Base-by-base conservation (phyloP, 2,113 vertebrate species). In the Heliornis fulica region DNA sequence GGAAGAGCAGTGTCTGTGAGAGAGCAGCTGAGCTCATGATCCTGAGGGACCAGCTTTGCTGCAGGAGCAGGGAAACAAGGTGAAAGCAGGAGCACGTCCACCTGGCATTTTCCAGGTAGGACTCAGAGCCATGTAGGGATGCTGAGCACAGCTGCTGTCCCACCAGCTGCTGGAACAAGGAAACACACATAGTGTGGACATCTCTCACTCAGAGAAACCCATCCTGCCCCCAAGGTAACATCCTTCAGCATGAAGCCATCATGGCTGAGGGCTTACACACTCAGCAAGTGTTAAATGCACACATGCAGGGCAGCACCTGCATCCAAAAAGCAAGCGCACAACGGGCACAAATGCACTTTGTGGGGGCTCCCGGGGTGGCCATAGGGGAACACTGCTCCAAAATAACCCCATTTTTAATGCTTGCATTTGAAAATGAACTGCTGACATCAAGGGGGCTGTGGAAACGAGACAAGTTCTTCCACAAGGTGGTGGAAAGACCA, bases 321-420 rank as follows among this genome's bases (percentile, higher is more conserved):
- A 7, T 68, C 34, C 75, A 38, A 34, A 69, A 75, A 71, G 21
- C 12, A 57, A 70, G 18, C 5, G 4, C 19, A 31, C 22, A 32
- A 3, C 22, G 13, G 48, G 11, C 26, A 20, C 45, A 51, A 70
- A 51, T 17, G 29, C 32, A 31, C 53, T 74, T 50, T 15, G 14
- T 13, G 9, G 26, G 19, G 36, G 45, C 7, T 32, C 29, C 3
- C 1, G 0, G 1, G 0, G 18, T 19, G 16, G 22, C 64, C 17
- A 4, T 7, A 26, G 54, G 46, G n/a, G 57, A 53, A 40, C 13
- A 1, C 45, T 54, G 46, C 51, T 83, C 56, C 71, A 41, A 34
- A 50, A 80, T 28, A 72, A 74, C 13, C 25, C 17, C 2, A 2
- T 28, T 81, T 80, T 87, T 65, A 38, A 51, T 6, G 13, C 50